These are phyloP conservation scores for Clamator glandarius DNA, from an alignment of 2,797 vertebrate genomes.

Conservation along the genomic window DNA sequence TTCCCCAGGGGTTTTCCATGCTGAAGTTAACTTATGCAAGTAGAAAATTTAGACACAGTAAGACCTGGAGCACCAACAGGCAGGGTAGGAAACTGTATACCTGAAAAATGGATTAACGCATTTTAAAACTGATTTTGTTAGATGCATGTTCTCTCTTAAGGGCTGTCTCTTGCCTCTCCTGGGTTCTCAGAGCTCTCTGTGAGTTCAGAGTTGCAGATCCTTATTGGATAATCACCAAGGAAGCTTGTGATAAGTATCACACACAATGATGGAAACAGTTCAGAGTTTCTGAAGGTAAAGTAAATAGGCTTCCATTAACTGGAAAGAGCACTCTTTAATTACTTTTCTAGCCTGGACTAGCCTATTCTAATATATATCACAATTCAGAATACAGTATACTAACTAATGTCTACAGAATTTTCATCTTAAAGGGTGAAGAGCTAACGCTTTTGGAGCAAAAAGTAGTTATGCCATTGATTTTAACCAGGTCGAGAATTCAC, in stretches of 20 bases:
- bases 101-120: conserved; percentile 3
- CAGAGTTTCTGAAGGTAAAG: conserved; percentile 59
- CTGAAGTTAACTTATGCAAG: conserved; percentile 11
- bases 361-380: conserved; percentile 58
- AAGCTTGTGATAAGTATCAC: conserved; percentile 57
- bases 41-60: conserved; percentile 29
- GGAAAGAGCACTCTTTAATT: conserved; percentile 59
- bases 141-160: not conserved
- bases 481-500: conserved; percentile 52
- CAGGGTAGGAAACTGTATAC: not conserved
- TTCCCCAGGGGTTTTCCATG: conserved; percentile 33
- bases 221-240: conserved; percentile 51
- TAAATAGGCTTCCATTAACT: conserved; percentile 63
- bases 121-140: conserved; percentile 43
- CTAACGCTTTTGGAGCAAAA: conserved; percentile 23
- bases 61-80: not conserved
- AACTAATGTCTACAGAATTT: conserved; percentile 42
- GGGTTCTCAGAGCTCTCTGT: not conserved
- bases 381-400: conserved; percentile 35
- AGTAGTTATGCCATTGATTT: conserved; percentile 29
- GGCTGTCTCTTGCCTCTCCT: not conserved
- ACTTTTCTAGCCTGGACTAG: conserved; percentile 63
- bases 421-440: conserved; percentile 55
- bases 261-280: conserved; percentile 43
- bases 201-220: not conserved